These are phyloP conservation scores for Ctenicera cuprea DNA, from an alignment of 2,888 invertebrate genomes.

Conservation along the genomic window DNA sequence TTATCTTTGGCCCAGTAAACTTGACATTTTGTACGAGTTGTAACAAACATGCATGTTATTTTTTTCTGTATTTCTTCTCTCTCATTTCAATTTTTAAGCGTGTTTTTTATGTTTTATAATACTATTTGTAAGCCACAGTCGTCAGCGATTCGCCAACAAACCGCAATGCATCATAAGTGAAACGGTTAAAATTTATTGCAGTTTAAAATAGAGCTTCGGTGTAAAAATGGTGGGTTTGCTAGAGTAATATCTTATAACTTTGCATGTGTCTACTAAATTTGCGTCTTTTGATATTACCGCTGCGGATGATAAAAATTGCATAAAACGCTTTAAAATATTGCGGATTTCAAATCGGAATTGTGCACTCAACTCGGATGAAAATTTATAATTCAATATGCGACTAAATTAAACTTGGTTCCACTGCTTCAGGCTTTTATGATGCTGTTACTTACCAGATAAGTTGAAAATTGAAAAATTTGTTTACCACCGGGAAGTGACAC, in stretches of 20 bases:
- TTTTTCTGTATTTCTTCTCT: neutral
- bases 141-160: conserved; percentile 38
- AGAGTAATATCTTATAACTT: conserved; percentile 22
- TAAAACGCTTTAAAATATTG: conserved; percentile 11
- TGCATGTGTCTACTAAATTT: conserved; percentile 21
- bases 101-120: conserved; percentile 8
- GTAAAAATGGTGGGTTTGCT: conserved; percentile 24
- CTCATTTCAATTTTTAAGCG: neutral
- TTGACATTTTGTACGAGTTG: neutral
- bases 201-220: conserved; percentile 25
- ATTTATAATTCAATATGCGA: conserved; percentile 20
- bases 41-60: neutral
- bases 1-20: neutral
- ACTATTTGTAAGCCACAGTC: conserved; percentile 24
- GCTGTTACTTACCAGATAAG: conserved; percentile 6
- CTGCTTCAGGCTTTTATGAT: conserved; percentile 7
- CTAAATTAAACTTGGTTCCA: conserved; percentile 12
- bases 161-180: conserved; percentile 34
- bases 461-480: conserved; percentile 20
- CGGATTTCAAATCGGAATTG: conserved; percentile 1
- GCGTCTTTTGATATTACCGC: conserved; percentile 15
- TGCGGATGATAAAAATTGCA: conserved; percentile 13
- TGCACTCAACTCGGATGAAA: conserved; percentile 5
- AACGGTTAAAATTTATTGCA: conserved; percentile 37
- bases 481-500: conserved; percentile 19